Percentiles rank a stretch among this genome's conserved stretches.
These are phyloP conservation scores for Encarsia formosa DNA, from an alignment of 2,888 invertebrate species.

Conservation along the genomic window DNA sequence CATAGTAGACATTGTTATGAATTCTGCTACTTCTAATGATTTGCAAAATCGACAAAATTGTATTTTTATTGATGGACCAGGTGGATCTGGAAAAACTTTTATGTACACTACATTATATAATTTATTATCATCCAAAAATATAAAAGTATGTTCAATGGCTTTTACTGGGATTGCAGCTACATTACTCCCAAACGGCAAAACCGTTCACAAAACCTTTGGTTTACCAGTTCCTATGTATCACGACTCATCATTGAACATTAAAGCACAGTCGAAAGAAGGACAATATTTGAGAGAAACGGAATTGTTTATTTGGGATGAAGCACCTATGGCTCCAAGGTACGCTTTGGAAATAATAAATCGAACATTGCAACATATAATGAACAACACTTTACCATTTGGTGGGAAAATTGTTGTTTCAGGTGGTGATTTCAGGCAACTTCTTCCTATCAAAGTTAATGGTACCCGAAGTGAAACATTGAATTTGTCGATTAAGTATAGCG, in stretches of 20 bases:
- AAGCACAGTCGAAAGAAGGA: slow-evolving; percentile 27
- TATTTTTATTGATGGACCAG: slow-evolving; percentile 22
- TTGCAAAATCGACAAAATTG: background rate
- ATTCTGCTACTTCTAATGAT: slow-evolving; percentile 3
- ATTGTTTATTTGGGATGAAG: slow-evolving; percentile 32
- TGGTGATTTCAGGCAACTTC: slow-evolving; percentile 15
- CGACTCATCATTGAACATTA: slow-evolving; percentile 28
- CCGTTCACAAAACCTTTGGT: slow-evolving; percentile 42
- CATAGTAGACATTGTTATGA: slow-evolving; percentile 25
- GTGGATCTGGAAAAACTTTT: slow-evolving; percentile 8
- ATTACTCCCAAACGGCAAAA: slow-evolving; percentile 41
- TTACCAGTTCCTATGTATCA: slow-evolving; percentile 31
- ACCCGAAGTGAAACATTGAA: too few species aligned
- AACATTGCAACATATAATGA: slow-evolving; percentile 29
- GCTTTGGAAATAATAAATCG: slow-evolving; percentile 29
- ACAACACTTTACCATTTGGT: slow-evolving; percentile 30
- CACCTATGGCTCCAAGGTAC: slow-evolving; percentile 30
- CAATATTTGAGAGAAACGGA: slow-evolving; percentile 23
- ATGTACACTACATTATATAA: slow-evolving; percentile 20
- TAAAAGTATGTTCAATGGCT: slow-evolving; percentile 32
- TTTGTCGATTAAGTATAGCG: too few species aligned
- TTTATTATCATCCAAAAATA: slow-evolving; percentile 8
- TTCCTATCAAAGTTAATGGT: too few species aligned
- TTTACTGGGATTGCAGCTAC: slow-evolving; percentile 42
- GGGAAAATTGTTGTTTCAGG: slow-evolving; percentile 28